Evolutionary conservation across 2,113 vertebrate species (phyloP).

Genomic region (Propithecus coquereli): DNA sequence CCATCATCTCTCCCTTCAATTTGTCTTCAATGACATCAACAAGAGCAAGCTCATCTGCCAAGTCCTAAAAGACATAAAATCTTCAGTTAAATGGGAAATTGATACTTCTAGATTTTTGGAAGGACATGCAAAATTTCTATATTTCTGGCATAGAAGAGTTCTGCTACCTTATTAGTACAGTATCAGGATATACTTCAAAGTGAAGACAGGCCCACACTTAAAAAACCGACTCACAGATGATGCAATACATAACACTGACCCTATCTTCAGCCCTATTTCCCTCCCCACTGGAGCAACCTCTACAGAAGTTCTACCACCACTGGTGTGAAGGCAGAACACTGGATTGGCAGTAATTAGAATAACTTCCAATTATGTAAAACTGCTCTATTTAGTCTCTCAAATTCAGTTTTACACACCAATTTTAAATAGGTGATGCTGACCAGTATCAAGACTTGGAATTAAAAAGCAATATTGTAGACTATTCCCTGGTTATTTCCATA

Average conservation of each 20-base stretch:
- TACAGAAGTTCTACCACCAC: neutral
- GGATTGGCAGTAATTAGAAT: neutral
- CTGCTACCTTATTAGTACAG: neutral
- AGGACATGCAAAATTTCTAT: neutral
- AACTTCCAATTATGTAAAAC: neutral
- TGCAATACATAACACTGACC: neutral
- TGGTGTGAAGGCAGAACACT: neutral
- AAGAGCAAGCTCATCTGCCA: constrained; percentile 95
- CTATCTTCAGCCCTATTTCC: neutral
- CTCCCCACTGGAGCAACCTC: neutral
- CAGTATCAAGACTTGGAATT: neutral
- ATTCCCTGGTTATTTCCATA: neutral
- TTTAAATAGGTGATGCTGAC: neutral
- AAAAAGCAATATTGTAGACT: neutral
- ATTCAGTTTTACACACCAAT: neutral
- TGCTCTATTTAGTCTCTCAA: neutral
- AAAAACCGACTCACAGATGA: neutral
- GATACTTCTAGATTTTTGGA: neutral
- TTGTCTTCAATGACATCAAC: constrained; percentile 99
- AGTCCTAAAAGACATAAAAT: constrained; percentile 84
- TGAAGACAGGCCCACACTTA: neutral
- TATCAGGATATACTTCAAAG: neutral
- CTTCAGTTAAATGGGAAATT: neutral
- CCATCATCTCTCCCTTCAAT: constrained; percentile 96
- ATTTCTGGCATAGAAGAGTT: neutral